phyloP scores from a whole-genome alignment of 2,888 invertebrate species.

The Lissocephala sabroskyi region DNA sequence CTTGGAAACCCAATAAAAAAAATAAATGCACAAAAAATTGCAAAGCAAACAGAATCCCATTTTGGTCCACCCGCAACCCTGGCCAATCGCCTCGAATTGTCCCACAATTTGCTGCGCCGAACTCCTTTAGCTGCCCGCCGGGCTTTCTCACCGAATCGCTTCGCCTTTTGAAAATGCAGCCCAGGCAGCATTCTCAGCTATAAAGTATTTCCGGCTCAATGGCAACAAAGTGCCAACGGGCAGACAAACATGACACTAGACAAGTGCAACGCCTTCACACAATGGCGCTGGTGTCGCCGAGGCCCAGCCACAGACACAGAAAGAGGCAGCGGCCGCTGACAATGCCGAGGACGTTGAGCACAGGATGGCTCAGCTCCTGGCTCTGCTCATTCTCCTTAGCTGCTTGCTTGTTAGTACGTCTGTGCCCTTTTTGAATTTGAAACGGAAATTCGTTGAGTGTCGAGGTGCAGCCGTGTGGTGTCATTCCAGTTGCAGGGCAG shows the following conservation, averaged over 20 bases:
- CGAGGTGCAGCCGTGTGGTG: constrained; percentile 8
- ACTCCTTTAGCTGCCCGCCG: no score
- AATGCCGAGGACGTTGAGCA: not conserved
- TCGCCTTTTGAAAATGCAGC: no score
- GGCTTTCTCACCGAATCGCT: no score
- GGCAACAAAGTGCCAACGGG: constrained; percentile 35
- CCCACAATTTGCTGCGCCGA: no score
- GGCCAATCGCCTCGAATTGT: no score
- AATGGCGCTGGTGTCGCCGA: no score
- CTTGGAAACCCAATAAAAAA: not conserved
- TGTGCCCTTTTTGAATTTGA: constrained; percentile 42
- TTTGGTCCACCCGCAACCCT: no score
- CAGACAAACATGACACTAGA: constrained; percentile 15
- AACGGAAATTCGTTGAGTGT: constrained; percentile 39
- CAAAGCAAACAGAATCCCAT: no score
- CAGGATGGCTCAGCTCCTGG: not conserved
- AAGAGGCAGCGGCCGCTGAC: not conserved
- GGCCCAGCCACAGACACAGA: not conserved
- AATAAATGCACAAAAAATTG: not conserved
- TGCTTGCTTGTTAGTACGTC: constrained; percentile 44
- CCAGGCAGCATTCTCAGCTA: constrained; percentile 14
- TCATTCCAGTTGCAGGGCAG: no score
- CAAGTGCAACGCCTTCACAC: constrained; percentile 8
- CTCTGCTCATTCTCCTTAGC: not conserved
- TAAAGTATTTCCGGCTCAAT: constrained; percentile 49